A percentile compares a stretch with the other conserved stretches of the same genome.
Evolutionary conservation across 2,888 invertebrate species (phyloP).

Genomic region (Flexamia atlantica): DNA sequence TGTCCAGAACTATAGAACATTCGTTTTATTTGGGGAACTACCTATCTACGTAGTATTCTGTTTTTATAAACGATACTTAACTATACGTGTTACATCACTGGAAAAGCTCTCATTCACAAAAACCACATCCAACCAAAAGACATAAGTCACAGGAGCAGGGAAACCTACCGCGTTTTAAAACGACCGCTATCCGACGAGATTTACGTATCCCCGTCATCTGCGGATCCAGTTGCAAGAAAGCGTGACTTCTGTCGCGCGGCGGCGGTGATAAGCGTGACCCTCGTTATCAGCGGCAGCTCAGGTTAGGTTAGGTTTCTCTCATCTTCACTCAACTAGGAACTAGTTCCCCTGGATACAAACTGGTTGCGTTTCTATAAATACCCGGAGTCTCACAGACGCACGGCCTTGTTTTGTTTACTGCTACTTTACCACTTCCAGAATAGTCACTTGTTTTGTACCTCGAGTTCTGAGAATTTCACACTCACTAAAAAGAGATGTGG

Average conservation of each 20-base stretch:
- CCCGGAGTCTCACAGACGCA: not conserved
- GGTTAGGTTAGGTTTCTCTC: conserved; percentile 42
- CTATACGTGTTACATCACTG: too few relatives aligned
- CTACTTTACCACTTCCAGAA: not conserved
- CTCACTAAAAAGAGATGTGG: not conserved
- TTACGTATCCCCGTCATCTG: not conserved
- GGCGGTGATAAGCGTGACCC: conserved; percentile 18
- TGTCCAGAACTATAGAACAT: too few relatives aligned
- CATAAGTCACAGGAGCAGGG: too few relatives aligned
- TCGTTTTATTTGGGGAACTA: too few relatives aligned
- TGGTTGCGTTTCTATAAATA: conserved; percentile 48
- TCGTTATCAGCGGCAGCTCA: not conserved
- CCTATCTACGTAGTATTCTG: too few relatives aligned
- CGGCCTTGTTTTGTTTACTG: conserved; percentile 26
- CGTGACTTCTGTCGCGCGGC: not conserved
- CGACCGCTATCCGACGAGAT: too few relatives aligned
- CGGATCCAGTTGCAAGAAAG: conserved; percentile 14
- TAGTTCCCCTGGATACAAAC: conserved; percentile 38
- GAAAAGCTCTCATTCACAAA: too few relatives aligned
- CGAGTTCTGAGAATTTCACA: not conserved
- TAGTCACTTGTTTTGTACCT: conserved; percentile 27
- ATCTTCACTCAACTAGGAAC: conserved; percentile 36
- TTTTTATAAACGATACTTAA: too few relatives aligned
- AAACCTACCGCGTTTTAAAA: too few relatives aligned
- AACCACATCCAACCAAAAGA: too few relatives aligned